A percentile compares a stretch with the other conserved stretches of the same genome.
Conservation (phyloP, 1,140 invertebrate species). For the Mizuhopecten yessoensis region DNA sequence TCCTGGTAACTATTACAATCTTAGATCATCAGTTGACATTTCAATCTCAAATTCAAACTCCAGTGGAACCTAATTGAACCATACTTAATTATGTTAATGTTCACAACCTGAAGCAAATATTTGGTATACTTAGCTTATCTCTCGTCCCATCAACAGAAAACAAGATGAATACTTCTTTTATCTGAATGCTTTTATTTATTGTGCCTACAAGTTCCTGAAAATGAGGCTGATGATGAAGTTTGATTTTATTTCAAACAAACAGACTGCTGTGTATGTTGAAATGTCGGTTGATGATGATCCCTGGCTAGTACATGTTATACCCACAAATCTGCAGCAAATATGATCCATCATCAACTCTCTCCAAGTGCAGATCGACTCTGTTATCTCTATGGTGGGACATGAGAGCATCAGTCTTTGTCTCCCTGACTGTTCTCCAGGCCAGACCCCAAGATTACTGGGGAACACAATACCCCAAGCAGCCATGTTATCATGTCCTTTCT, state of each 20-base stretch:
- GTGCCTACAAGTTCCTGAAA: neutral
- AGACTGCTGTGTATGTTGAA: neutral
- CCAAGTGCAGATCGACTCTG: neutral
- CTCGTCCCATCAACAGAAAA: neutral
- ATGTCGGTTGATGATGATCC: neutral
- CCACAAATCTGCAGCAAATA: neutral
- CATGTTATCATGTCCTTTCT: neutral
- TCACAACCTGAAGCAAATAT: neutral
- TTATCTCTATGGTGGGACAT: too few species aligned
- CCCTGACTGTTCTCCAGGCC: neutral
- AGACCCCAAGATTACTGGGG: neutral
- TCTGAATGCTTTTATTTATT: neutral
- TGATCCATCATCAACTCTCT: neutral
- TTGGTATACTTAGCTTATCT: neutral
- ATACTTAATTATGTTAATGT: neutral
- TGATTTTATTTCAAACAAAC: neutral
- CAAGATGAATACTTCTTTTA: neutral
- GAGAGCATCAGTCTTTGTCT: neutral
- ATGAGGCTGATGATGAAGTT: neutral
- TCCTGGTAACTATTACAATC: too few species aligned
- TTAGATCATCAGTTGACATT: neutral
- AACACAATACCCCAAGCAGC: neutral
- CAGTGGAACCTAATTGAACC: neutral
- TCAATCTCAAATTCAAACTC: neutral
- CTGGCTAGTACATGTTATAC: neutral